Conservation (phyloP, 2,797 vertebrate genomes). For the Apodemus agrarius region DNA sequence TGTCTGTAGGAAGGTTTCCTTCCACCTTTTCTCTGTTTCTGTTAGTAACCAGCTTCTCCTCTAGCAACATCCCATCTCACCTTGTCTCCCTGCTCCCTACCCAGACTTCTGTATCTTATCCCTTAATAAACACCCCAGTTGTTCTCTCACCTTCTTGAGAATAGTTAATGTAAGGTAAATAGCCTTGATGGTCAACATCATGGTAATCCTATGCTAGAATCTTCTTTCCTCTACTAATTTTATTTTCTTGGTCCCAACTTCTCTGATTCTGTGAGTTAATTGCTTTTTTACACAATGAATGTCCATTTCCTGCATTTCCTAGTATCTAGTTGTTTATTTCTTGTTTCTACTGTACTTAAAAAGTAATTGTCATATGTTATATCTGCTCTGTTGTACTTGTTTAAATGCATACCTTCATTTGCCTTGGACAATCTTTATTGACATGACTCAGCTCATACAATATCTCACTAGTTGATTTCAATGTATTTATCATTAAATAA, state of each 20-base stretch:
- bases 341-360: neutral
- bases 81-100: neutral
- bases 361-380: neutral
- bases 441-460: neutral
- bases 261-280: neutral
- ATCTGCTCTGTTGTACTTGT: neutral
- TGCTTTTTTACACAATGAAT: neutral
- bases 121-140: neutral
- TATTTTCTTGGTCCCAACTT: neutral
- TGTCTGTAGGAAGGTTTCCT: neutral
- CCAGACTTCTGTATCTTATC: neutral
- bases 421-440: neutral
- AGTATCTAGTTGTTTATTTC: neutral
- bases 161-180: neutral
- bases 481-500: neutral
- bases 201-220: neutral
- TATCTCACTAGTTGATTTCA: neutral
- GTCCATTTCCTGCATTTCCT: neutral
- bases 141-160: neutral
- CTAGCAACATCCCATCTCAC: neutral
- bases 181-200: neutral
- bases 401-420: conserved; percentile 21
- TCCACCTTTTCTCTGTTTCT: neutral
- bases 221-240: neutral
- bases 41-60: neutral